phyloP scores from a whole-genome alignment of 2,888 invertebrate genomes.

The Pocota personata region DNA sequence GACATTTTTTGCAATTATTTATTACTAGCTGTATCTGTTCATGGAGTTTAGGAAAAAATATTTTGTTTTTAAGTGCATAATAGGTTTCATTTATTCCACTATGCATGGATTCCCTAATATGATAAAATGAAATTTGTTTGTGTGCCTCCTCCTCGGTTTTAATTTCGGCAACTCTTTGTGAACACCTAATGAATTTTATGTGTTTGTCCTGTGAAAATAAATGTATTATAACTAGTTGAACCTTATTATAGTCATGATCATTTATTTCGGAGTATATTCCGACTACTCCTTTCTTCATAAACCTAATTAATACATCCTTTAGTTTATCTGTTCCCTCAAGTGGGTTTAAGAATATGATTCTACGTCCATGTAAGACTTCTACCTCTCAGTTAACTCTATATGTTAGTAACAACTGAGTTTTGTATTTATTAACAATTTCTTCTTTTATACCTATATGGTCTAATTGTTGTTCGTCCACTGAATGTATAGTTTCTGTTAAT shows the following conservation, averaged over 20 bases:
- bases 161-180: not conserved
- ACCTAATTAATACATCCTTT: not conserved
- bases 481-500: constrained; percentile 19
- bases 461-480: constrained; percentile 46
- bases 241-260: constrained; percentile 7
- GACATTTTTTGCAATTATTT: constrained; percentile 35
- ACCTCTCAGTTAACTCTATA: constrained; percentile 45
- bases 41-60: constrained; percentile 55
- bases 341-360: constrained; percentile 27
- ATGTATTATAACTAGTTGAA: not conserved
- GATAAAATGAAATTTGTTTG: constrained; percentile 38
- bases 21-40: constrained; percentile 60
- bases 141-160: not conserved
- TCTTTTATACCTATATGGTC: constrained; percentile 58
- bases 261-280: constrained; percentile 40
- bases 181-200: not conserved
- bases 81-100: constrained; percentile 62
- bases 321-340: constrained; percentile 16
- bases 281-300: constrained; percentile 4
- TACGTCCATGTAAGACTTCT: constrained; percentile 28
- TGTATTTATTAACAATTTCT: constrained; percentile 27
- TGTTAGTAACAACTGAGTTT: constrained; percentile 63
- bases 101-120: constrained; percentile 64
- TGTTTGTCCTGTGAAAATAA: constrained; percentile 4
- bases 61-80: constrained; percentile 50